Evolutionary conservation across 2,113 vertebrate species (phyloP).

Genomic region (Calypte anna): DNA sequence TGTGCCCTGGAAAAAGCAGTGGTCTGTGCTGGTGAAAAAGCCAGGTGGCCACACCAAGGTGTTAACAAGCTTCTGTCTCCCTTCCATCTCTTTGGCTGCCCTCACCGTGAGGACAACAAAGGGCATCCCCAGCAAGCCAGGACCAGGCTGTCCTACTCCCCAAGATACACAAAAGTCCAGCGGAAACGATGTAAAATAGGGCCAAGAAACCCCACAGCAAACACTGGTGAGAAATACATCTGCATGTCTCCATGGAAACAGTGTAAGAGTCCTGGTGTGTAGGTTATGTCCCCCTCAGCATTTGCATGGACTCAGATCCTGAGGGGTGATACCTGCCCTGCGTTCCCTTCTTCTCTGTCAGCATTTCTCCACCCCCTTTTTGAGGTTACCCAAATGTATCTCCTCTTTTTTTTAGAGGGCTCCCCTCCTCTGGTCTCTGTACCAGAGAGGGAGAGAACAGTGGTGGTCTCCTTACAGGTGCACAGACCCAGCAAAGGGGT

Average conservation of each 20-base stretch:
- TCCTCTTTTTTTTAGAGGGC: background rate
- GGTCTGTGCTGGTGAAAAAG: background rate
- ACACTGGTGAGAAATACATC: background rate
- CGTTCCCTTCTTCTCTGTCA: background rate
- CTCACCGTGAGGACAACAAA: background rate
- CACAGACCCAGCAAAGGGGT: background rate
- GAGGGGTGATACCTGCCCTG: background rate
- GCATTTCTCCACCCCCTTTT: background rate
- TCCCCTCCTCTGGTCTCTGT: background rate
- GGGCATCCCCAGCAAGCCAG: background rate
- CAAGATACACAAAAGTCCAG: fast-evolving
- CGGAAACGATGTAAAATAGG: background rate
- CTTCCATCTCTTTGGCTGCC: background rate
- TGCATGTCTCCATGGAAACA: fast-evolving
- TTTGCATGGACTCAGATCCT: background rate
- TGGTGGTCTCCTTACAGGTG: background rate
- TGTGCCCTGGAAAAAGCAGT: background rate
- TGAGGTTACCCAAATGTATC: background rate
- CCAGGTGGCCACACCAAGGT: background rate
- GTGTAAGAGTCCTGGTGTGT: background rate
- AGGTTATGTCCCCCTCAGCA: background rate
- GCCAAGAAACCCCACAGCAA: background rate
- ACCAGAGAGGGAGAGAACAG: fast-evolving
- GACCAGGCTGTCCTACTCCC: background rate
- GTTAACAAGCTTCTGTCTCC: background rate